These are phyloP conservation scores for Cephus sareptanus DNA, from an alignment of 2,888 invertebrate genomes.

Conservation along the genomic window DNA sequence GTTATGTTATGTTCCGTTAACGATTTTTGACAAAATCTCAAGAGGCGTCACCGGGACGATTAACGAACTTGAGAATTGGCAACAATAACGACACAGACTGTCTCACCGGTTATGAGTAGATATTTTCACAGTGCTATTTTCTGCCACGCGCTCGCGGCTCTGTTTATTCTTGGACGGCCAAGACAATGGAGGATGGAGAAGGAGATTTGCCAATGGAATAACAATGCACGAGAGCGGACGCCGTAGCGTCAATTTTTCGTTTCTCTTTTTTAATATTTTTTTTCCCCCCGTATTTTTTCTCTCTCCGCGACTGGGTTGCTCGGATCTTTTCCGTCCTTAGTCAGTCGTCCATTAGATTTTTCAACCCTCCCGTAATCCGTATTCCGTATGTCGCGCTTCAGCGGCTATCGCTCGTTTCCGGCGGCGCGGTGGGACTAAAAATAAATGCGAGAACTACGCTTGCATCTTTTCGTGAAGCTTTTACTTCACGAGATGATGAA, in stretches of 20 bases:
- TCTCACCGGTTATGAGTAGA: not conserved
- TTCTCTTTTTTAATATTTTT: not conserved
- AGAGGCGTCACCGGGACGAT: not conserved
- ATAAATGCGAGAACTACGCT: conserved; percentile 19
- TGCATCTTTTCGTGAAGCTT: conserved; percentile 10
- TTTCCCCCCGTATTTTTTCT: not conserved
- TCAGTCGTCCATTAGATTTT: not conserved
- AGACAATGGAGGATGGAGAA: conserved; percentile 15
- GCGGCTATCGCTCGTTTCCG: conserved; percentile 14
- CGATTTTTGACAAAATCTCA: not conserved
- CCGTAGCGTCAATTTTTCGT: not conserved
- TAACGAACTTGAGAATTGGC: not conserved
- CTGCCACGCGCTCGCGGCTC: conserved; percentile 8
- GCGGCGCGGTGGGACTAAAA: conserved; percentile 26
- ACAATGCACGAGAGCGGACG: conserved; percentile 17
- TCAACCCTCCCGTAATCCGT: conserved; percentile 18
- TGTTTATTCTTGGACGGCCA: conserved; percentile 18
- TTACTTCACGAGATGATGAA: not conserved
- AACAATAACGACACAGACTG: not conserved
- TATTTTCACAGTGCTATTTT: not conserved
- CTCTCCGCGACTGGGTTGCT: conserved; percentile 8
- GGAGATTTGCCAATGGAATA: conserved; percentile 17
- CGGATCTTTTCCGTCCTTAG: not conserved
- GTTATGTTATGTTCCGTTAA: not conserved
- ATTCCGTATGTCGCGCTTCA: conserved; percentile 19